Conservation (phyloP, 2,113 vertebrate genomes). For the Siphamia tubifer region DNA sequence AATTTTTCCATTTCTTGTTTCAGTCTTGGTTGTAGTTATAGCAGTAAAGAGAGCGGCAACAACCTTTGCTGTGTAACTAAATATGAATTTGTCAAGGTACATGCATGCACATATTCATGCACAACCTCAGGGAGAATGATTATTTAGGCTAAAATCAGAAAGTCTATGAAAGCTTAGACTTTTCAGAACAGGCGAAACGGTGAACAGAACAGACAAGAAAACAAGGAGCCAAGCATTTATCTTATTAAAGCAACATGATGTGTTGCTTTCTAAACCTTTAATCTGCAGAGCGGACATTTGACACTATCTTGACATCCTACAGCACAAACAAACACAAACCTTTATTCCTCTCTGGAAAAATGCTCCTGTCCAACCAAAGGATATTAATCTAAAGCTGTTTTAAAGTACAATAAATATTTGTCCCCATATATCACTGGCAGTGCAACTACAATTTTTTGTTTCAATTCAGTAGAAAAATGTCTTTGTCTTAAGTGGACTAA, state of each 20-base stretch:
- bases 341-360: background rate
- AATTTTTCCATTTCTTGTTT: background rate
- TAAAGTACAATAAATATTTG: background rate
- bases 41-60: slow-evolving; percentile 2
- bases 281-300: background rate
- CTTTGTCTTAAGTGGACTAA: slow-evolving; percentile 9
- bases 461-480: background rate
- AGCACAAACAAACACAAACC: background rate
- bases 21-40: slow-evolving; percentile 13
- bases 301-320: background rate
- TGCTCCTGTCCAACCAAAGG: background rate
- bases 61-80: slow-evolving; percentile 8
- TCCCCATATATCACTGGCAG: background rate
- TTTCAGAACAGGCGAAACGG: background rate
- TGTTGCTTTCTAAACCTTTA: too few relatives aligned
- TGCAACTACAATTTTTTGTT: background rate
- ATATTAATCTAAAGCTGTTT: background rate
- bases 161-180: background rate
- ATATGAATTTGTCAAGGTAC: slow-evolving; percentile 3
- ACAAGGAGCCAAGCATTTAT: background rate
- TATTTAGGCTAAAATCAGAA: slow-evolving; percentile 7
- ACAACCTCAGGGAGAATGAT: background rate
- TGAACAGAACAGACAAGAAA: background rate
- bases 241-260: background rate
- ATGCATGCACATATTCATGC: background rate